Evolutionary conservation across 37 sponge, comb jelly and placozoan species (phyloP), one percentile per base, ranked within the genome.

Genomic region (Petrosia ficiformis): DNA sequence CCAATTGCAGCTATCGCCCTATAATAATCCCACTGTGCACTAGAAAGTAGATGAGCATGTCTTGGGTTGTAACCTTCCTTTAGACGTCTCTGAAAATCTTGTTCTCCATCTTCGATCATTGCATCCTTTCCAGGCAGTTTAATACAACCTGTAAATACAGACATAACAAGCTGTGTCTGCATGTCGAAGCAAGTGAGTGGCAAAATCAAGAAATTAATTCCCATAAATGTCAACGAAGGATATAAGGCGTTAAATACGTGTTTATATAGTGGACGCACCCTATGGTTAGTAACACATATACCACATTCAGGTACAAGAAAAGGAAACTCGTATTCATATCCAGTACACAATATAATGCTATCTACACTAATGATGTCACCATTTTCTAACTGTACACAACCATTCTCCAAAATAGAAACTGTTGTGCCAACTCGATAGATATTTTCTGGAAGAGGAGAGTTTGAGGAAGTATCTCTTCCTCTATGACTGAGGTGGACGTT

Each of bases 141-240:
- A 16, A 37, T 81, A 4, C 68, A 54, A 39, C 90, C 87, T 38
- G 41, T 16, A 78, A 73, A 78, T 4, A 93, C 90, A 4, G 80
- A 74, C 22, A 84, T 21, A 3, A 86, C 56, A 79, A 63, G 79
- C 30, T 67, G 76, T 1, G 59, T 73, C 54, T 89, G 90, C 14
- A 61, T 39, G 43, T 93, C 64, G 68, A 82, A 78, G 25, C 26
- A 57, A 22, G 87, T 80, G 22, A 80, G 82, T 0, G 85, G 85
- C 24, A 76, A 29, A 14, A 81, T 61, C 1, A 35, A 22, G 19
- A 38, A 44, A 56, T 59, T 67, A 8, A 93, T 39, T 2, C 94
- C 94, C 1, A 89, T 68, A 42, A 93, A 75, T 6, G 76, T 80
- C 90, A 89, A 80, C 11, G 80, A 75, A 0, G 94, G 94, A 32